Evolutionary conservation across 30 jellyfish, hydroid and myxozoan genomes (phyloP), one percentile per base, ranked within the genome.

Genomic region (Sanderia malayensis): DNA sequence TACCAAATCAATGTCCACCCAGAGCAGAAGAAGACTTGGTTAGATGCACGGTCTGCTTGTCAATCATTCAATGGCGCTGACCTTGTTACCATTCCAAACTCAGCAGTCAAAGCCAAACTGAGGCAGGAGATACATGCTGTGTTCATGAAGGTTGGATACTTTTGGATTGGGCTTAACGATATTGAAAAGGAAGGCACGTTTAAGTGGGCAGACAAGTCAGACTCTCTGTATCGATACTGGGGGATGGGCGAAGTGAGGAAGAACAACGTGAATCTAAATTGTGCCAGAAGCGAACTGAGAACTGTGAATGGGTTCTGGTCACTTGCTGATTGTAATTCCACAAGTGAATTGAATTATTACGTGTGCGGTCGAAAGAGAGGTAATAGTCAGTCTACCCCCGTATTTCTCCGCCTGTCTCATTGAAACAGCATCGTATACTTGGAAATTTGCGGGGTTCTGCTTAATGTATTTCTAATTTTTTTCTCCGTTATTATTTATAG

Each of bases 1-100:
- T 93, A 85, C 61, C 95, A 83, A 63, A 26, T 93, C 61, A 93
- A 93, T 55, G 93, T 91, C 46, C 98, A 92, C 68, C 98, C 98
- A 0, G 88, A 73, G 33, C 98, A 83, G 74, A 73, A 72, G 74
- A 67, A 53, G 65, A 67, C 95, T 1, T 92, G 96, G 96, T 57
- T 63, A 3, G 86, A 73, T n/a, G 96, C 98, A 20, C 41, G 69
- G 41, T 65, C 66, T 0, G 92, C 86, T 10, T 92, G 98, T 47
- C 75, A 13, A 22, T 85, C 88, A 27, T 92, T 58, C 67, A 76
- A 78, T 32, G 95, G 89, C 13, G 98, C 95, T n/a, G 93, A 84
- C 52, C 85, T 92, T 4, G 85, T 76, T 32, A 92, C 94, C 78
- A 79, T 92, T 13, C 82, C 57, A 23, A 28, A 71, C 1, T 19